Base-by-base conservation (phyloP, 2,113 vertebrate species). In the Pseudolaguvia tuberculata region DNA sequence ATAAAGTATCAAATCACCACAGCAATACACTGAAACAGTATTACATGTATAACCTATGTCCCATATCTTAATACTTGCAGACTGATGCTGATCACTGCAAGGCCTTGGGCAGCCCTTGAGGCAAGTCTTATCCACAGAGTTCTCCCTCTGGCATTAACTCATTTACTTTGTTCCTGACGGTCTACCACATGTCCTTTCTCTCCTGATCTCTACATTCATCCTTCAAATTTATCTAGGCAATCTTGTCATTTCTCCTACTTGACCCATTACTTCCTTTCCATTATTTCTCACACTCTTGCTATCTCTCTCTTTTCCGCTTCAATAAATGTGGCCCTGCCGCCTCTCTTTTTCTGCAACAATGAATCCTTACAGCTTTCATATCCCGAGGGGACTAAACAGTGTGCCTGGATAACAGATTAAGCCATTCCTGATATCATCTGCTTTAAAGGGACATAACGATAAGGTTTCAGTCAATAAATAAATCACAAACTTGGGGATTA, bases 321-420 rank as follows among this genome's bases (percentile, higher is more conserved):
- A 20, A 57, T 31, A 73, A 70, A 70, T 53, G 50, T 21, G 51
- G 67, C 67, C 84, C 85, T 77, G 80, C 59, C 67, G 81, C 56
- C 75, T 80, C 78, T 80, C 80, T 67, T 73, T 50, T n/a, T 80
- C 70, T 78, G 82, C 80, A 87, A 88, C 87, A 87, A 87, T 86
- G 80, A 80, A 80, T 83, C 83, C 79, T 84, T 84, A 83, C 85
- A 85, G 77, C 71, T 83, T 66, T 21, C 53, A 79, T 79, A 78
- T 83, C 84, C 83, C 78, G 45, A 75, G 78, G 84, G 82, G 85
- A 79, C 80, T 83, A 82, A 85, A 76, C 82, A 77, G 66, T 78
- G 78, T 69, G 82, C 81, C 81, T 84, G 78, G 81, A 86, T 83
- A 85, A 79, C 76, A 82, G 84, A 87, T 89, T 84, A 86, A 85